A percentile compares a stretch with the other conserved stretches of the same genome.
These are phyloP conservation scores for Vidua chalybeata DNA, from an alignment of 2,113 vertebrate species.

Conservation along the genomic window DNA sequence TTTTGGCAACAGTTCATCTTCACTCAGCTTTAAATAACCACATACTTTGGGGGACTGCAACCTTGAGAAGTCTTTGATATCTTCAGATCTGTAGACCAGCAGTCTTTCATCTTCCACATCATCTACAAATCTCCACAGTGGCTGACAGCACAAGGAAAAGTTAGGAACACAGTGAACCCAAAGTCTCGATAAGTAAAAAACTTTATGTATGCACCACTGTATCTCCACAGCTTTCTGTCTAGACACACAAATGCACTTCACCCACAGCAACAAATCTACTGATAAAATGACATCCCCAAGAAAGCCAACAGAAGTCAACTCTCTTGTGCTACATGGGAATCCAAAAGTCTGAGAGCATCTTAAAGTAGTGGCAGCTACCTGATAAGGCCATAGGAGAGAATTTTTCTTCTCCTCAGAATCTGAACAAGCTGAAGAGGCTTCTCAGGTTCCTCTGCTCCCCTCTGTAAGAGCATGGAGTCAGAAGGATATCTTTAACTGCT, in stretches of 20 bases:
- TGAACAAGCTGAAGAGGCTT: neutral
- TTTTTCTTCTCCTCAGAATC: neutral
- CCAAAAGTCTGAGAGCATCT: neutral
- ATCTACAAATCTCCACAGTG: constrained; percentile 92
- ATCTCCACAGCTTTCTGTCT: neutral
- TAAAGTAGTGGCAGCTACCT: neutral
- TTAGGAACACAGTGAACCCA: neutral
- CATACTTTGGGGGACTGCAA: constrained; percentile 92
- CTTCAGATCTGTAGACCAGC: constrained; percentile 92
- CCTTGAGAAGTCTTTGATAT: constrained; percentile 91
- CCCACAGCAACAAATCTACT: neutral
- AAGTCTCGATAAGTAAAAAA: neutral
- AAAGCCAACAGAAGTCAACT: neutral
- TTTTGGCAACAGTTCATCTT: constrained; percentile 77
- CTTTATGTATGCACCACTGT: neutral
- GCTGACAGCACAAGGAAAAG: constrained; percentile 66
- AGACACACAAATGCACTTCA: neutral
- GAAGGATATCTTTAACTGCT: neutral
- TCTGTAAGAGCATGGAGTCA: neutral
- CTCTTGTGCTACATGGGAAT: neutral
- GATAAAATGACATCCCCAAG: neutral
- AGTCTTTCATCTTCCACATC: constrained; percentile 80
- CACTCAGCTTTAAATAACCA: constrained; percentile 83
- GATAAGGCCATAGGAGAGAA: neutral
- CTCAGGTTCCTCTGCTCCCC: neutral